phyloP scores from a whole-genome alignment of 2,113 vertebrate genomes.

The Sinocyclocheilus maitianheensis region DNA sequence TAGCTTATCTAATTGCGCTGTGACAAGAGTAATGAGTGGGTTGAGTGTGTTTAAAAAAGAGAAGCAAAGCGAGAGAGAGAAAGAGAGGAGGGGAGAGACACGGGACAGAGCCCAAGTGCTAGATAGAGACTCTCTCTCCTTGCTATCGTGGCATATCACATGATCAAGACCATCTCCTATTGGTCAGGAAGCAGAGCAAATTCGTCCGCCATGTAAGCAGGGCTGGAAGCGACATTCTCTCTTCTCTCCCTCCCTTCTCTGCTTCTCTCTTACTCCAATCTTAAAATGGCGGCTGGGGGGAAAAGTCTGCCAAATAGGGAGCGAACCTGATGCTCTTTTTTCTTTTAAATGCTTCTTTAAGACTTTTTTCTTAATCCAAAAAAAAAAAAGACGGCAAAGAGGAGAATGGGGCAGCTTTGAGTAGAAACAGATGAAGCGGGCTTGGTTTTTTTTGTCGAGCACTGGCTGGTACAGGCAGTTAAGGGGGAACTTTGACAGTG shows the following conservation, averaged over 20 bases:
- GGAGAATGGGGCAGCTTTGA: conserved; percentile 72
- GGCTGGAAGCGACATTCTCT: conserved; percentile 78
- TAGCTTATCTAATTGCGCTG: conserved; percentile 40
- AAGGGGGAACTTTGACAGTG: conserved; percentile 82
- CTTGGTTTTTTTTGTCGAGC: conserved; percentile 82
- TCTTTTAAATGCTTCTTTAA: conserved; percentile 46
- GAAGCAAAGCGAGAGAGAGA: conserved; percentile 54
- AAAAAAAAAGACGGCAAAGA: conserved; percentile 20
- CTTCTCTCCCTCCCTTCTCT: conserved; percentile 55
- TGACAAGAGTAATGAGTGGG: conserved; percentile 43
- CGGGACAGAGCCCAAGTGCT: conserved; percentile 38
- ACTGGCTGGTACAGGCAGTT: conserved; percentile 77
- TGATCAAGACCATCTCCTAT: conserved; percentile 78
- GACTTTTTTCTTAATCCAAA: conserved; percentile 27
- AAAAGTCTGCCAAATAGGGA: conserved; percentile 69
- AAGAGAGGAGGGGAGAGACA: conserved; percentile 38
- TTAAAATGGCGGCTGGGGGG: conserved; percentile 86
- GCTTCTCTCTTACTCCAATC: conserved; percentile 70
- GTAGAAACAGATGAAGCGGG: conserved; percentile 88
- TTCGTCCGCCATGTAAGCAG: conserved; percentile 90
- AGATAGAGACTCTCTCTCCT: conserved; percentile 48
- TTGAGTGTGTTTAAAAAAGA: conserved; percentile 35
- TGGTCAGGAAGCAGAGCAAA: conserved; percentile 80
- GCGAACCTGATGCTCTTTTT: conserved; percentile 64
- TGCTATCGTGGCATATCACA: conserved; percentile 88